These are phyloP conservation scores for Rissa tridactyla DNA, from an alignment of 2,113 vertebrate genomes.

Conservation along the genomic window DNA sequence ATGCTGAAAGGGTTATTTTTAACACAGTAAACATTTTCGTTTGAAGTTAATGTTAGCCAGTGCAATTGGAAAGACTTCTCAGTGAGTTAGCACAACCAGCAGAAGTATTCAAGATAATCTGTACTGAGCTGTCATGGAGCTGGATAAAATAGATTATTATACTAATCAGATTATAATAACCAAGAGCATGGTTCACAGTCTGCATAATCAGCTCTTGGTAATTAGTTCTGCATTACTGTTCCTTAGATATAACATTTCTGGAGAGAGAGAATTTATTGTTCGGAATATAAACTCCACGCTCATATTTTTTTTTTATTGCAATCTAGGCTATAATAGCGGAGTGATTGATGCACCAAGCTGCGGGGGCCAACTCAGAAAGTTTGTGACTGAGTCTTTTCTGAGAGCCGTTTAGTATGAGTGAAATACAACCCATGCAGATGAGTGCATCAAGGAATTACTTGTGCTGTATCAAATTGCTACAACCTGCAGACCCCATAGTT, in stretches of 20 bases:
- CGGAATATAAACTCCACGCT: not conserved
- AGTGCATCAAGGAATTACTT: not conserved
- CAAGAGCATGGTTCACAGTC: not conserved
- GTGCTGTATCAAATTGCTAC: not conserved
- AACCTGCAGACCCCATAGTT: not conserved
- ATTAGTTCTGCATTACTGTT: not conserved
- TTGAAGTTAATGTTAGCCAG: not conserved
- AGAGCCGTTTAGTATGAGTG: not conserved
- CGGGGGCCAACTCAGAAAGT: not conserved
- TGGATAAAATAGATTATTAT: not conserved
- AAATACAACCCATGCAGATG: not conserved
- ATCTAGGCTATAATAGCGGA: not conserved
- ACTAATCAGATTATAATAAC: conserved; percentile 4
- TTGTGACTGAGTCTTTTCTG: not conserved
- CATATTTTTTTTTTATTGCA: not conserved
- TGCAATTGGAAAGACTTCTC: not conserved
- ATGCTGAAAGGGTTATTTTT: conserved; percentile 49
- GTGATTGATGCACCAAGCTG: not conserved
- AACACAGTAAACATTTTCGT: not conserved
- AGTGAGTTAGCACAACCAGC: not conserved
- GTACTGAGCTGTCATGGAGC: not conserved
- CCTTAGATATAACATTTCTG: not conserved
- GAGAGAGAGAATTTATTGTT: not conserved
- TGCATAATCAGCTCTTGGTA: not conserved
- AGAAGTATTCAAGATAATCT: not conserved